These are phyloP conservation scores for Semotilus atromaculatus DNA, from an alignment of 2,797 vertebrate species.

Conservation along the genomic window DNA sequence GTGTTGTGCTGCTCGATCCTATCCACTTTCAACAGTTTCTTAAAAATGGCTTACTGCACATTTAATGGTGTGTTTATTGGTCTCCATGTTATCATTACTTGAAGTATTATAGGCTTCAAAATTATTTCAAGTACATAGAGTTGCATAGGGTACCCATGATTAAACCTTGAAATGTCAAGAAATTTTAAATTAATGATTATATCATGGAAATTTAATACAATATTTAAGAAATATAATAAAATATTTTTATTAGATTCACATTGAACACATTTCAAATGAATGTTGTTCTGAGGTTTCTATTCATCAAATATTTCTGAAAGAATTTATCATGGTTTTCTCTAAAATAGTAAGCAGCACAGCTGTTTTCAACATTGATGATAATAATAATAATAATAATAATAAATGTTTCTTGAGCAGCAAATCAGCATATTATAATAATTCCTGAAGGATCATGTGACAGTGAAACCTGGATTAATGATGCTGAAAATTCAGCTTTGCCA, in stretches of 20 bases:
- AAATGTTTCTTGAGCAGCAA: not conserved
- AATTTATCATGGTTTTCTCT: not conserved
- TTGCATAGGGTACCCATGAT: not conserved
- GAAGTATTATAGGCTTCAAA: not conserved
- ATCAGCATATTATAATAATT: not conserved
- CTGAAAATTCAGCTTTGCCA: not conserved
- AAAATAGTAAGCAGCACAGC: not conserved
- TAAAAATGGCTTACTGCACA: not conserved
- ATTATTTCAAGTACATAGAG: not conserved
- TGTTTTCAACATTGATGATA: not conserved
- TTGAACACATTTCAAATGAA: not conserved
- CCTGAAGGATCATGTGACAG: no score
- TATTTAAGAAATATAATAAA: not conserved
- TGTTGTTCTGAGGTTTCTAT: not conserved
- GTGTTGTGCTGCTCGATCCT: no score
- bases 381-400: not conserved
- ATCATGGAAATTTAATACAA: not conserved
- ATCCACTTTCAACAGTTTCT: no score
- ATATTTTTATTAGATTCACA: no score
- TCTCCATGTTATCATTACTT: not conserved
- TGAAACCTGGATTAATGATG: not conserved
- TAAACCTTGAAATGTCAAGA: not conserved
- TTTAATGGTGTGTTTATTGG: not conserved
- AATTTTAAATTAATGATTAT: not conserved
- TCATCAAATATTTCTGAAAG: not conserved